phyloP scores from a whole-genome alignment of 1,140 invertebrate genomes.

The Glossosoma conforme region DNA sequence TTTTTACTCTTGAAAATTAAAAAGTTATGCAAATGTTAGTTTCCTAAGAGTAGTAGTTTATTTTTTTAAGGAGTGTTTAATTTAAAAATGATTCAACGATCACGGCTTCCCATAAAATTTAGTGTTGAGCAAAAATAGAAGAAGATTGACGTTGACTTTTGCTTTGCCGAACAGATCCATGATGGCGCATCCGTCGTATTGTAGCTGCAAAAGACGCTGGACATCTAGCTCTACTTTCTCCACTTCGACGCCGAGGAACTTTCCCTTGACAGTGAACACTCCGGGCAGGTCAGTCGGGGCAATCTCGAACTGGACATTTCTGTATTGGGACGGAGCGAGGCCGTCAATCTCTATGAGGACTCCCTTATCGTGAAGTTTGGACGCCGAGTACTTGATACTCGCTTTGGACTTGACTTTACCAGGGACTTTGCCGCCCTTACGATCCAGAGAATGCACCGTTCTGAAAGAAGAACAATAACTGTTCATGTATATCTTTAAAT shows the following conservation, averaged over 20 bases:
- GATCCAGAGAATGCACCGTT: slow-evolving; percentile 51
- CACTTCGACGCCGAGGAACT: slow-evolving; percentile 76
- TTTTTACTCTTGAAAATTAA: no score
- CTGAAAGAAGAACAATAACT: slow-evolving; percentile 37
- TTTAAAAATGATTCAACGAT: neutral
- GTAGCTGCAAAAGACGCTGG: slow-evolving; percentile 70
- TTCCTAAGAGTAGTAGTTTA: no score
- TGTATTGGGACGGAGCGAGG: slow-evolving; percentile 61
- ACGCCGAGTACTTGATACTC: slow-evolving; percentile 66
- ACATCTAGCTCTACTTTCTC: slow-evolving; percentile 72
- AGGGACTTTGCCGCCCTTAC: slow-evolving; percentile 48
- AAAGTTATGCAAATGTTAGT: no score
- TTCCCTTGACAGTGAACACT: slow-evolving; percentile 67
- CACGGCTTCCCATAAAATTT: slow-evolving; percentile 62
- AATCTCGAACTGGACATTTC: slow-evolving; percentile 77
- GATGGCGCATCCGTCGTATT: slow-evolving; percentile 73
- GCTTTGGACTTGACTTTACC: slow-evolving; percentile 57
- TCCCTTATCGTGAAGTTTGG: slow-evolving; percentile 69
- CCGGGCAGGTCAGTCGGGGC: slow-evolving; percentile 63
- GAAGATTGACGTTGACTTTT: slow-evolving; percentile 66
- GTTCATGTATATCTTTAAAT: neutral
- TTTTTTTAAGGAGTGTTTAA: no score
- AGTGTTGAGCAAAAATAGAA: slow-evolving; percentile 63
- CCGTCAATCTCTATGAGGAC: slow-evolving; percentile 70
- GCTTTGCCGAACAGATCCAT: slow-evolving; percentile 75